Evolutionary conservation across 64 coral and sea anemone species (phyloP).

Genomic region (Cladopsammia gracilis): DNA sequence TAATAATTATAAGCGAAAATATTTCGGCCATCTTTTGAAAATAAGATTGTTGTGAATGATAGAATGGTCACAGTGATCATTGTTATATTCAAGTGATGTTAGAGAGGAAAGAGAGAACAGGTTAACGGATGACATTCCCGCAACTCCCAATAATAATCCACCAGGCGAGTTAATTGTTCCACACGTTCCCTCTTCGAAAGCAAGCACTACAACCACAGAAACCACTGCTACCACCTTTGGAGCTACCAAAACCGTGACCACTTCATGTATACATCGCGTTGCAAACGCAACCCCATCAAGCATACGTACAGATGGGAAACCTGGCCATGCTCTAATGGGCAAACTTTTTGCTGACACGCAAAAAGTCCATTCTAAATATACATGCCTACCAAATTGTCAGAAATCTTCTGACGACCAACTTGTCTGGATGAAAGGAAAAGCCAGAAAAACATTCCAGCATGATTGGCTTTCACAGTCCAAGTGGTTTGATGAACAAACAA

Average conservation of each 20-base stretch:
- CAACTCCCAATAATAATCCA: too few relatives aligned
- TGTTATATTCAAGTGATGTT: too few relatives aligned
- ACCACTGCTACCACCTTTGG: slow-evolving; percentile 41
- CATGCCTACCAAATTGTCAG: too few relatives aligned
- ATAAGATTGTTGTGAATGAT: slow-evolving; percentile 25
- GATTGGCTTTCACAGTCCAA: too few relatives aligned
- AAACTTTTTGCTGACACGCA: slow-evolving; percentile 22
- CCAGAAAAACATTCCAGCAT: too few relatives aligned
- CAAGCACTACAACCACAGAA: slow-evolving; percentile 45
- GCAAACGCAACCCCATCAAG: background rate
- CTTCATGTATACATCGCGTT: background rate
- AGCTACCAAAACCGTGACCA: background rate
- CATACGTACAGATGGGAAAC: slow-evolving; percentile 18
- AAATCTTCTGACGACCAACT: too few relatives aligned
- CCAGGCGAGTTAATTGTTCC: too few relatives aligned
- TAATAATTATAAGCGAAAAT: slow-evolving; percentile 51
- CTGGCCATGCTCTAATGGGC: slow-evolving; percentile 6
- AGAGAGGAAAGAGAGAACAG: too few relatives aligned
- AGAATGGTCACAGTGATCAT: slow-evolving; percentile 41
- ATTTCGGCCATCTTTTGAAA: slow-evolving; percentile 35
- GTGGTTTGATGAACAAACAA: too few relatives aligned
- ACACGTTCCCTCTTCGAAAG: too few relatives aligned
- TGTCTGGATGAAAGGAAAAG: too few relatives aligned
- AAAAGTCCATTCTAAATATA: slow-evolving; percentile 13
- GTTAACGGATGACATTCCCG: too few relatives aligned